Evolutionary conservation across 1,140 invertebrate genomes (phyloP), one percentile per base, ranked within the genome.

Genomic region (Scaptodrosophila lebanonensis): DNA sequence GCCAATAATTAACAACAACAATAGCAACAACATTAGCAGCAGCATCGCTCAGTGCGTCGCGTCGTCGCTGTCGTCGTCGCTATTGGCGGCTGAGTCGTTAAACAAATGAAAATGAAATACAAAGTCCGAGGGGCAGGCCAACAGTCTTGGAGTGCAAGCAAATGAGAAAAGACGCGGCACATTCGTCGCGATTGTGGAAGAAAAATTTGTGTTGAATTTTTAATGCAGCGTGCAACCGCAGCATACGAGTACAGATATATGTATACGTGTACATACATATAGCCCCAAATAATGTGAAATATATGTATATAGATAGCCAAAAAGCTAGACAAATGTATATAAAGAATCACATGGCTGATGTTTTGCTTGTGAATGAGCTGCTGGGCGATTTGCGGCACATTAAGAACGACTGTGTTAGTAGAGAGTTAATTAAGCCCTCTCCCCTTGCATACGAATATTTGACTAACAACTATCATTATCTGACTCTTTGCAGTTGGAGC

Each of bases 401-500:
- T 58, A 84, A 84, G 63, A 76, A 57, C 33, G 68, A 84, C 66
- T 86, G 84, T 83, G 84, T 86, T 83, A 86, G 84, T 86, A 53
- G 27, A 5, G 3, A 25, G 4, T 15, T 38, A 25, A 30, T 32
- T 44, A 29, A 43, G 16, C 9, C 3, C 32, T 42, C 39, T 7
- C 9, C n/a, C n/a, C n/a, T n/a, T 39, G 2, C 8, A 9, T 15
- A 2, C 9, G 32, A 38, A 33, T 11, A 35, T 38, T 3, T 17
- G 45, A 29, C 52, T 11, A 22, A n/a, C 3, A 13, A 47, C 5
- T 35, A 3, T 30, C n/a, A 54, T 15, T 58, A 40, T 50, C 49
- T 54, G 44, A 62, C 62, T 61, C 36, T 54, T 88, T 88, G 3
- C 87, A 97, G 95, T 93, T 97, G 75, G 93, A 96, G 88, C 90